Base-by-base conservation (phyloP, 2,113 vertebrate species). In the Hipposideros armiger region DNA sequence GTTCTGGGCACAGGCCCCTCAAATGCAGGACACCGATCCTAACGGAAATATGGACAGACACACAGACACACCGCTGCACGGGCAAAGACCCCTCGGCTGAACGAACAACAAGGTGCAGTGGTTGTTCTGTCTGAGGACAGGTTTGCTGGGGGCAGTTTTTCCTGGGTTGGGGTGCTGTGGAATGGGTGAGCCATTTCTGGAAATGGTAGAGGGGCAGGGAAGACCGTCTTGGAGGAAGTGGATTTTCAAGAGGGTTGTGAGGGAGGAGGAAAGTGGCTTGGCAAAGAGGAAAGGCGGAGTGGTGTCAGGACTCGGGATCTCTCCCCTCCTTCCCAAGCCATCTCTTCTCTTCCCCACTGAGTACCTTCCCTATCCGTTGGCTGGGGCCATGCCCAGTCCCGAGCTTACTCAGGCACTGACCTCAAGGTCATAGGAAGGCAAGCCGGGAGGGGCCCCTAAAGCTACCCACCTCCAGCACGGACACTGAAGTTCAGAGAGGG, bases 21-120 rank as follows among this genome's bases (percentile, higher is more conserved):
- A 92, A 87, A 93, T 40, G 54, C 70, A 90, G 36, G 56, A 83
- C 32, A 87, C 14, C 14, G 87, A 85, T 96, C 54, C n/a, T 96
- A 86, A 91, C 3, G 40, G 70, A 83, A 91, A 70, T 83, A 74
- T 47, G 64, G 76, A 81, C 56, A 90, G n/a, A 78, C 52, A 78
- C 26, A 70, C 4, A 90, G 30, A 78, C 52, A 78, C 26, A 70
- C 4, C 83, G 73, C 42, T 86, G 17, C 2, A 10, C 54, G 19
- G 36, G 24, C 26, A 50, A 67, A 86, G 28, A 45, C 2, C 3
- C 24, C 32, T 83, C 17, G 40, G 20, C 73, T 81, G 66, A 74
- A 91, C 32, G 66, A 74, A 91, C 32, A 54, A 87, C 28, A 73
- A 86, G 85, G 13, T 58, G 20, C 17, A 60, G 13, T 32, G 52